phyloP scores from a whole-genome alignment of 2,888 invertebrate genomes.

The Chaitophorus viminalis region DNA sequence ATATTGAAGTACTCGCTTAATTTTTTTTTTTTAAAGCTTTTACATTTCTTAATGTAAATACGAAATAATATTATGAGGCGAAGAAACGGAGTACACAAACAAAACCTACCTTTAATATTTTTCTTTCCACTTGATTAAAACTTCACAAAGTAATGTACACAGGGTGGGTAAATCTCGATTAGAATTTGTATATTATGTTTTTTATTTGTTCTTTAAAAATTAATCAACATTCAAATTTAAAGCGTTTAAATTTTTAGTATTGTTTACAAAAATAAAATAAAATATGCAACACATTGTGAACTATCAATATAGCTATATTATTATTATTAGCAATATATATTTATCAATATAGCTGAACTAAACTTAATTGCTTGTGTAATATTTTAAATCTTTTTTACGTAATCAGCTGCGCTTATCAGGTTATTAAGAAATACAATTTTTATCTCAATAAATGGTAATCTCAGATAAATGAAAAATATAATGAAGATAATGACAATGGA shows the following conservation, averaged over 20 bases:
- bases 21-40: slow-evolving; percentile 29
- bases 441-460: background rate
- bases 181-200: background rate
- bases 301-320: background rate
- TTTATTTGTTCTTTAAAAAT: background rate
- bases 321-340: no score
- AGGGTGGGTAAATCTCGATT: background rate
- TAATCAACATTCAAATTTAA: background rate
- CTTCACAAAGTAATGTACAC: background rate
- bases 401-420: background rate
- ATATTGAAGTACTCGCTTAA: background rate
- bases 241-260: background rate
- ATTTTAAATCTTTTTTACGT: background rate
- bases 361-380: background rate
- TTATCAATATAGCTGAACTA: no score
- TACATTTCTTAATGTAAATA: slow-evolving; percentile 6
- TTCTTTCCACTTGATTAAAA: slow-evolving; percentile 1
- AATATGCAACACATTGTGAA: background rate
- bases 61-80: background rate
- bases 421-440: background rate
- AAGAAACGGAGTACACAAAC: background rate
- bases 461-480: background rate
- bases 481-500: background rate
- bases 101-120: background rate
- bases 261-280: background rate